Percentiles rank a stretch among this genome's conserved stretches.
Evolutionary conservation across 2,113 vertebrate genomes (phyloP).

Genomic region (Balaenoptera acutorostrata): DNA sequence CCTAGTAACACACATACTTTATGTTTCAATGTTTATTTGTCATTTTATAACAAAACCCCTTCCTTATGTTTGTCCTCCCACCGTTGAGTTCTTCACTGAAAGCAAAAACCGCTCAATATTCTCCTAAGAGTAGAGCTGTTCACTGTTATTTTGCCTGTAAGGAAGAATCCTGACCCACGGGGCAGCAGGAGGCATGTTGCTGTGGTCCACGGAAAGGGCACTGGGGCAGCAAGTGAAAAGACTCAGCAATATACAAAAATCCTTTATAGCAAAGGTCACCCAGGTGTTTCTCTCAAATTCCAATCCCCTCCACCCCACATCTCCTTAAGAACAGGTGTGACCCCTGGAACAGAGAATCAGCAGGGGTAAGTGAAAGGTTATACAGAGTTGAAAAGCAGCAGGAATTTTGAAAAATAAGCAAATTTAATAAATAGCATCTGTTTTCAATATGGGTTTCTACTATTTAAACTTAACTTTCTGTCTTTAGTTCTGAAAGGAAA

Average conservation of each 20-base stretch:
- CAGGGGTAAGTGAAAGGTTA: conserved; percentile 50
- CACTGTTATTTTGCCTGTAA: neutral
- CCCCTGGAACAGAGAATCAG: conserved; percentile 38
- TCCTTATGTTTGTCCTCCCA: neutral
- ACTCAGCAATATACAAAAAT: conserved; percentile 15
- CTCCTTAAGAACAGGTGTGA: conserved; percentile 60
- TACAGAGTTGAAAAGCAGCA: conserved; percentile 58
- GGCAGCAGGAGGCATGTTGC: neutral
- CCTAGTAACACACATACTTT: neutral
- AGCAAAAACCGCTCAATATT: neutral
- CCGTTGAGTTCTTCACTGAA: neutral
- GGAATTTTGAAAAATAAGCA: conserved; percentile 60
- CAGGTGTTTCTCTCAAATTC: conserved; percentile 42
- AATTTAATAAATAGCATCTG: conserved; percentile 46
- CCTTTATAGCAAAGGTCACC: conserved; percentile 30
- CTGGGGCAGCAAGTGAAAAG: conserved; percentile 11
- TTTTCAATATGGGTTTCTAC: neutral
- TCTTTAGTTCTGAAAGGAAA: neutral
- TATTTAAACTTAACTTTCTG: neutral
- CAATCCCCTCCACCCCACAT: neutral
- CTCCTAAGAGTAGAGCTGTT: neutral
- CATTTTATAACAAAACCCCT: neutral
- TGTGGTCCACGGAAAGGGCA: neutral
- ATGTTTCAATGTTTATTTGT: neutral
- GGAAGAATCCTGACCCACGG: neutral